Conservation (phyloP, 2,797 vertebrate species). For the Otolemur crassicaudatus region DNA sequence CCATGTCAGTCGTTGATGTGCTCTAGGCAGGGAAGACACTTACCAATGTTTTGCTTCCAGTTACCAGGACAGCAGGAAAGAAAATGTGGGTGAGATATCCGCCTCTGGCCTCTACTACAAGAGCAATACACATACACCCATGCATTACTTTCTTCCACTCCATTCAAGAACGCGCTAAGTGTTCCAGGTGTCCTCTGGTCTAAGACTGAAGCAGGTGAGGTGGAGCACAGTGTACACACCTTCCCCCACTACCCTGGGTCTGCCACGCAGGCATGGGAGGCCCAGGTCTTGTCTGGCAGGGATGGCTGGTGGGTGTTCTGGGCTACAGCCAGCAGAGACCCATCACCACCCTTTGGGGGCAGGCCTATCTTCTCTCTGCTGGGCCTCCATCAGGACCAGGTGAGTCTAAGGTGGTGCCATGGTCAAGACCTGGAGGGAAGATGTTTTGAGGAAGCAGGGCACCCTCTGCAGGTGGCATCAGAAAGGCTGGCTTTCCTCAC, state of each 20-base stretch:
- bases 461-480: not conserved
- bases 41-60: not conserved
- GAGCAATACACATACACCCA: not conserved
- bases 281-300: not conserved
- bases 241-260: not conserved
- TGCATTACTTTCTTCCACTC: not conserved
- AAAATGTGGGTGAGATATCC: not conserved
- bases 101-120: not conserved
- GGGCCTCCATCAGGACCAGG: not conserved
- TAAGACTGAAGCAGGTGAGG: not conserved
- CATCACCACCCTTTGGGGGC: not conserved
- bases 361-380: not conserved
- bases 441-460: fast-evolving
- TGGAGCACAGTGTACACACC: not conserved
- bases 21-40: not conserved
- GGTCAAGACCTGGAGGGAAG: not conserved
- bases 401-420: not conserved
- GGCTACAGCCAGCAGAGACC: not conserved
- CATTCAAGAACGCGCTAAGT: not conserved
- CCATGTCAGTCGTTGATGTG: too few relatives aligned
- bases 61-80: not conserved
- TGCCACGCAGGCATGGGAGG: not conserved
- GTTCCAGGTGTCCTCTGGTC: not conserved
- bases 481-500: not conserved
- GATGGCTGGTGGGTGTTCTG: not conserved